Evolutionary conservation across 2,113 vertebrate species (phyloP).

Genomic region (Neotragus pygmaeus): DNA sequence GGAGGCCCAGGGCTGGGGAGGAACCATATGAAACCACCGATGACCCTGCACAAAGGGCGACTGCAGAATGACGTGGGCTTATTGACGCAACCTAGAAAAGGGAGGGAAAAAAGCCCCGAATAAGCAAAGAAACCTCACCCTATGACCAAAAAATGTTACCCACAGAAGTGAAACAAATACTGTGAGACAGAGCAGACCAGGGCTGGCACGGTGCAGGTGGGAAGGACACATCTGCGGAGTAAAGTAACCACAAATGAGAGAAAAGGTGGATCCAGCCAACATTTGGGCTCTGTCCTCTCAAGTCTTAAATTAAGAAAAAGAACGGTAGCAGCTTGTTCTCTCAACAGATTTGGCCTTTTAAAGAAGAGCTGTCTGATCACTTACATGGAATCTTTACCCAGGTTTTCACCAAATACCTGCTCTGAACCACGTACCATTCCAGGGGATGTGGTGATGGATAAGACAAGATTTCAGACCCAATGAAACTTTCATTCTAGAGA

Average conservation of each 20-base stretch:
- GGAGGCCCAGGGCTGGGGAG: too few species aligned
- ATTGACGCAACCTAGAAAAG: not conserved
- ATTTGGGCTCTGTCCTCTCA: not conserved
- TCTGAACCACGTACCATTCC: not conserved
- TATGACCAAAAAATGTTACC: not conserved
- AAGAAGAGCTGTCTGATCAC: not conserved
- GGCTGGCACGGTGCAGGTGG: not conserved
- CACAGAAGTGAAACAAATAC: not conserved
- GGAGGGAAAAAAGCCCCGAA: not conserved
- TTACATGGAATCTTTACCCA: not conserved
- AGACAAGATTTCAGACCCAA: not conserved
- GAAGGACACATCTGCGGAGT: not conserved
- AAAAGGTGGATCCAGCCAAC: not conserved
- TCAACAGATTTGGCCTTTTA: not conserved
- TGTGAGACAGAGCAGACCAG: fast-evolving
- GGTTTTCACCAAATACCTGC: not conserved
- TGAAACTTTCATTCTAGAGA: not conserved
- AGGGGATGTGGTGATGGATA: not conserved
- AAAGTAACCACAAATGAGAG: not conserved
- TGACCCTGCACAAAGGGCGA: not conserved
- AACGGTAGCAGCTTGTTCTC: not conserved
- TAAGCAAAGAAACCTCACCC: not conserved
- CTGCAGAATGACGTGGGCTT: not conserved
- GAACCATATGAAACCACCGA: not conserved
- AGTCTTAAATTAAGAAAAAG: not conserved